Evolutionary conservation across 2,797 vertebrate species (phyloP).

Genomic region (Pitangus sulphuratus): DNA sequence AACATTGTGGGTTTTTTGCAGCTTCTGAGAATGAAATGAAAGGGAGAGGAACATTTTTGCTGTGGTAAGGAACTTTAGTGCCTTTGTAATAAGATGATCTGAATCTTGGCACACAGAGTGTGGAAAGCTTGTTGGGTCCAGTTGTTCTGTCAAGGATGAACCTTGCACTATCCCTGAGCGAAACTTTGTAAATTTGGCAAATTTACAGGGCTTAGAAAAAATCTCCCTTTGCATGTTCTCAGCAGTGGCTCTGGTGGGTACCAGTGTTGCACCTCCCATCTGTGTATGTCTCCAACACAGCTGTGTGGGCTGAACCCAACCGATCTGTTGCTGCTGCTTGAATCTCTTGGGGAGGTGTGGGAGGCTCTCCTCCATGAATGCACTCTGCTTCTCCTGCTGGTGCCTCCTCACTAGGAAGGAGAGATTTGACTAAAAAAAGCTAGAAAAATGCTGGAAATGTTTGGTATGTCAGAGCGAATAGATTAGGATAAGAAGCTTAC

Average conservation of each 20-base stretch:
- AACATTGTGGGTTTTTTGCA: not conserved
- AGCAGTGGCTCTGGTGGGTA: not conserved
- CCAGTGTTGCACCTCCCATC: fast-evolving
- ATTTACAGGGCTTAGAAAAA: not conserved
- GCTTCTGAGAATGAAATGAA: not conserved
- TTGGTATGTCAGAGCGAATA: not conserved
- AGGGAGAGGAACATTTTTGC: not conserved
- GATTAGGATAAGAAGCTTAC: not conserved
- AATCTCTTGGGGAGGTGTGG: not conserved
- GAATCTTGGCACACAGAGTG: not conserved
- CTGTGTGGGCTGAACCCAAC: fast-evolving
- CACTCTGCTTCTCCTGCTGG: not conserved
- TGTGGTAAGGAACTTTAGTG: not conserved
- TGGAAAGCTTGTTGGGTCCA: not conserved
- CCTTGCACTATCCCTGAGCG: not conserved
- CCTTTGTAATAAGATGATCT: not conserved
- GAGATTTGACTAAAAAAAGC: not conserved
- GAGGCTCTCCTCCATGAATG: fast-evolving
- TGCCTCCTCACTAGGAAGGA: not conserved
- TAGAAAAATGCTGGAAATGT: not conserved
- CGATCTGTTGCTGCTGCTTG: not conserved
- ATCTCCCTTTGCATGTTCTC: fast-evolving
- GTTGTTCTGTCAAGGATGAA: not conserved
- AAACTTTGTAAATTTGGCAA: not conserved
- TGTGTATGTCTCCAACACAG: not conserved